phyloP scores from a whole-genome alignment of 2,113 vertebrate genomes.

The Channa argus region DNA sequence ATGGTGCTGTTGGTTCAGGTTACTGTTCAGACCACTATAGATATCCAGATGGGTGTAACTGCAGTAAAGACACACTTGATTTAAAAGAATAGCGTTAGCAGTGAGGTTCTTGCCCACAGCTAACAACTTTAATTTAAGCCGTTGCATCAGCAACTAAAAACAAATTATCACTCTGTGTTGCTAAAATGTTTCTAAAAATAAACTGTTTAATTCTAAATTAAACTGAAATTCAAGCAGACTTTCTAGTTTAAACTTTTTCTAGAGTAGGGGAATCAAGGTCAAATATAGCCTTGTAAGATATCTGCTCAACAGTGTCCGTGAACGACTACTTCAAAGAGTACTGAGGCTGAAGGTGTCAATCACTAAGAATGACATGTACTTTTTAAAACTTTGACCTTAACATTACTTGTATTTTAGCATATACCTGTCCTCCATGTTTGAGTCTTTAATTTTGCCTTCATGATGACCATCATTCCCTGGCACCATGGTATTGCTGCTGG shows the following conservation, averaged over 20 bases:
- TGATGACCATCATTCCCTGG: slow-evolving; percentile 90
- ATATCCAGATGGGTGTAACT: slow-evolving; percentile 94
- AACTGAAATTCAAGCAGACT: no score
- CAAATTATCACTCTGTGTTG: not conserved
- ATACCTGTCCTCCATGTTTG: slow-evolving; percentile 91
- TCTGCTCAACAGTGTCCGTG: not conserved
- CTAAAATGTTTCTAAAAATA: not conserved
- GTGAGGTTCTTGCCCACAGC: not conserved
- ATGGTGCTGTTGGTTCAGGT: slow-evolving; percentile 96
- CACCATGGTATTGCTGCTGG: slow-evolving; percentile 99
- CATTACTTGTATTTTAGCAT: not conserved
- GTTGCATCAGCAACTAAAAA: not conserved
- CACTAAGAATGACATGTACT: not conserved
- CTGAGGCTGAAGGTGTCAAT: not conserved
- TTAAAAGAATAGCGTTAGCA: not conserved
- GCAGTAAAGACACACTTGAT: not conserved
- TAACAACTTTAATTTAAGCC: not conserved
- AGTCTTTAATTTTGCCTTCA: slow-evolving; percentile 93
- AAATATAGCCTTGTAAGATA: no score
- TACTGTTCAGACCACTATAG: slow-evolving; percentile 93
- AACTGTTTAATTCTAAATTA: not conserved
- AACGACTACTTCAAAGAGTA: no score
- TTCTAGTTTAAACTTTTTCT: no score
- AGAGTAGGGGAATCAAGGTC: no score
- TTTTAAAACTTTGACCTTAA: no score